Percentiles rank a stretch among this genome's conserved stretches.
Conservation (phyloP, 2,888 invertebrate genomes). For the Brachyptera putata region DNA sequence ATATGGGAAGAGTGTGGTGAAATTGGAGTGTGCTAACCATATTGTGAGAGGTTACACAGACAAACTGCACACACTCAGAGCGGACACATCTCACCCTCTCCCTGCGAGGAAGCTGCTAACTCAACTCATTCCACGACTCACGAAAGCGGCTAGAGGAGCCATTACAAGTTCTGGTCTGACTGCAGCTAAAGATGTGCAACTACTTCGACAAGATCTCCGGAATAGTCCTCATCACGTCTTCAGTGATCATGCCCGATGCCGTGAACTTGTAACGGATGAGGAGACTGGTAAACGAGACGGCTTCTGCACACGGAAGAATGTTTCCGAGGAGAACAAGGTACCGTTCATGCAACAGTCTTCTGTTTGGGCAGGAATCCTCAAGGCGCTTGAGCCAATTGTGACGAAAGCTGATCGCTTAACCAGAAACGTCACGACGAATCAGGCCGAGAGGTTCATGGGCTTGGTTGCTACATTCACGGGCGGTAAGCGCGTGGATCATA, state of each 20-base stretch:
- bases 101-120: background rate
- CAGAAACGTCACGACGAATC: too few relatives aligned
- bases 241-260: slow-evolving; percentile 2
- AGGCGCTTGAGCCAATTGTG: too few relatives aligned
- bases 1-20: slow-evolving; percentile 28
- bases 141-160: slow-evolving; percentile 9
- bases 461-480: too few relatives aligned
- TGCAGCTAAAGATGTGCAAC: background rate
- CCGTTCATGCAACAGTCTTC: too few relatives aligned
- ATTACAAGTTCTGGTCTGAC: background rate
- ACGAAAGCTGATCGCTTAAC: too few relatives aligned
- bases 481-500: too few relatives aligned
- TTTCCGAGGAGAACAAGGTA: background rate
- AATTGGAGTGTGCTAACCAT: slow-evolving; percentile 34
- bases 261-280: background rate
- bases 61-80: slow-evolving; percentile 16
- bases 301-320: slow-evolving; percentile 17
- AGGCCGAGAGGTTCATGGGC: too few relatives aligned
- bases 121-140: background rate
- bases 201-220: slow-evolving; percentile 11
- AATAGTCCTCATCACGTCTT: slow-evolving; percentile 24
- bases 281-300: background rate
- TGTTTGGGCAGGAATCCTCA: too few relatives aligned
- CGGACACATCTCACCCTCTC: slow-evolving; percentile 9
- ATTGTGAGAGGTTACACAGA: slow-evolving; percentile 23